A percentile compares a stretch with the other conserved stretches of the same genome.
Evolutionary conservation across 2,113 vertebrate species (phyloP).

Genomic region (Aix galericulata): DNA sequence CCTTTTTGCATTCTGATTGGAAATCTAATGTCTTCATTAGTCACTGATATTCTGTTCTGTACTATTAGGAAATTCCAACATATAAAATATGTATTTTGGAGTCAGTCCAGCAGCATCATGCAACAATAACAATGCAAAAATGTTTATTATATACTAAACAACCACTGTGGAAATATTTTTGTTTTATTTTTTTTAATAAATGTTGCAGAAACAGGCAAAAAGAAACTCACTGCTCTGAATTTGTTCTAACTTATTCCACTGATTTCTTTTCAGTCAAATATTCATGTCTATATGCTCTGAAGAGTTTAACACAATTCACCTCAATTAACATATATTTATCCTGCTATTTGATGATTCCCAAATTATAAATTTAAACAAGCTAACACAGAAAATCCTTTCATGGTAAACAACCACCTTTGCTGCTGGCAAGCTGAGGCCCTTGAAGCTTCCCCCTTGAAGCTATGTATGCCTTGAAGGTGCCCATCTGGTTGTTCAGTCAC

Average conservation of each 20-base stretch:
- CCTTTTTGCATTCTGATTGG: conserved; percentile 13
- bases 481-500: conserved; percentile 47
- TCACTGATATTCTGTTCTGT: not conserved
- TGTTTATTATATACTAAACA: not conserved
- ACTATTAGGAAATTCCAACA: not conserved
- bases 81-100: not conserved
- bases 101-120: not conserved
- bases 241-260: conserved; percentile 4
- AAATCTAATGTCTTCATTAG: not conserved
- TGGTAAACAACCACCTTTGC: conserved; percentile 40
- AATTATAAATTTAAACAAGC: conserved; percentile 70
- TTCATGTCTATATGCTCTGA: conserved; percentile 34
- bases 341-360: conserved; percentile 45
- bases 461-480: conserved; percentile 39
- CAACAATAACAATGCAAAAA: not conserved
- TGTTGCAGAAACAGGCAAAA: not conserved
- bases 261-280: conserved; percentile 59
- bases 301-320: conserved; percentile 42
- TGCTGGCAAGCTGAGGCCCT: not conserved
- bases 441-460: conserved; percentile 40
- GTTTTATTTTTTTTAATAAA: not conserved
- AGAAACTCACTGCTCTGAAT: conserved; percentile 14
- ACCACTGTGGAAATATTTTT: not conserved
- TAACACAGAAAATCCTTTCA: conserved; percentile 48
- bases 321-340: conserved; percentile 63